phyloP scores from a whole-genome alignment of 1,140 invertebrate genomes.

The Ostrea denselamellosa region DNA sequence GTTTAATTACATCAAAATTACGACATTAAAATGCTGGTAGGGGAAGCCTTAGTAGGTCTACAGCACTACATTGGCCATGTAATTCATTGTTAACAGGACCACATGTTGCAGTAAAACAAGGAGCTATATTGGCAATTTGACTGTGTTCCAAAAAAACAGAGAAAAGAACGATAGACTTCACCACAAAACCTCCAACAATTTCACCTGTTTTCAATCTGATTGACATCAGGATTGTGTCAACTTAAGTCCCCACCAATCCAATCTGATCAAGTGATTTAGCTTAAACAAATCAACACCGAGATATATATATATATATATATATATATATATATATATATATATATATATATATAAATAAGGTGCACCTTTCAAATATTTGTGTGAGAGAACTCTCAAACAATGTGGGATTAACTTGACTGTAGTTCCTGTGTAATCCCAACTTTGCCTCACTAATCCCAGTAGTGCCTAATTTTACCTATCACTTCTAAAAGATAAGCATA shows the following conservation, averaged over 20 bases:
- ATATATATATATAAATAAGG: not conserved
- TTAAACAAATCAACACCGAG: not conserved
- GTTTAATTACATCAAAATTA: constrained; percentile 18
- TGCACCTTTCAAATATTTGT: constrained; percentile 23
- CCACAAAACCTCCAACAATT: constrained; percentile 19
- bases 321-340: not conserved
- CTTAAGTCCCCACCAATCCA: constrained; percentile 21
- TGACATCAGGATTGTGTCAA: not conserved
- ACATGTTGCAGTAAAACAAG: constrained; percentile 29
- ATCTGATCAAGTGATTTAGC: not conserved
- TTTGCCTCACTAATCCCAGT: not conserved
- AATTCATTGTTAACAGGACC: not conserved
- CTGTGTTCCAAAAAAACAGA: constrained; percentile 4
- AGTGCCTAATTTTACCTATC: constrained; percentile 2
- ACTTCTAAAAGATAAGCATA: not conserved
- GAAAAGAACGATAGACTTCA: not conserved
- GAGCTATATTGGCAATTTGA: constrained; percentile 12
- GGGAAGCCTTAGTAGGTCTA: not conserved
- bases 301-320: not conserved
- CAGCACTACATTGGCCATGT: not conserved
- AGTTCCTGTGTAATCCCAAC: constrained; percentile 1
- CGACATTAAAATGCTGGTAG: not conserved
- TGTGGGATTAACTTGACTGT: constrained; percentile 13
- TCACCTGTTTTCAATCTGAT: constrained; percentile 5
- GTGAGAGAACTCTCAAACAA: not conserved